A percentile compares a stretch with the other conserved stretches of the same genome.
phyloP scores from a whole-genome alignment of 2,888 invertebrate genomes.

The Eupithecia subfuscata region DNA sequence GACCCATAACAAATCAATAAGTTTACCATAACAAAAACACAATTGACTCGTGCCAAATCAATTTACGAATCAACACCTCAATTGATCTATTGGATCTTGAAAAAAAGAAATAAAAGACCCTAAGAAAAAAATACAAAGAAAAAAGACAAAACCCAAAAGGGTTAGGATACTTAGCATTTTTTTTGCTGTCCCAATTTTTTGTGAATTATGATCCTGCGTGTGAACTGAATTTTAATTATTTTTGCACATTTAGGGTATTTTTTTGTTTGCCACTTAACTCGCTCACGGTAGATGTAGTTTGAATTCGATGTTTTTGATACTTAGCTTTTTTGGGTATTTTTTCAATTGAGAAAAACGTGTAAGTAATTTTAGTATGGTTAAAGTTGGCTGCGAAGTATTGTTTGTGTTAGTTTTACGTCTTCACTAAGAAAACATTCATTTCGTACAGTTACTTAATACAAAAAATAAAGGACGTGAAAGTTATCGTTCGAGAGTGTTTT shows the following conservation, averaged over 20 bases:
- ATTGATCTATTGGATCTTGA: conserved; percentile 51
- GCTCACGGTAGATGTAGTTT: conserved; percentile 61
- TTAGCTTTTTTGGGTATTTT: conserved; percentile 43
- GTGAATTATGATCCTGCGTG: conserved; percentile 56
- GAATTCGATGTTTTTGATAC: conserved; percentile 53
- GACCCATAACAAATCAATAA: conserved; percentile 27
- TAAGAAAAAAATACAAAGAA: conserved; percentile 31
- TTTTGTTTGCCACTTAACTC: conserved; percentile 62
- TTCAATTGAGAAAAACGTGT: conserved; percentile 53
- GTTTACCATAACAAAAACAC: conserved; percentile 34
- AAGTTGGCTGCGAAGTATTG: background rate
- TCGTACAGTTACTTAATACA: background rate
- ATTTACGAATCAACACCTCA: conserved; percentile 49
- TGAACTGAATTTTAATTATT: conserved; percentile 59
- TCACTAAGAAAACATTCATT: background rate
- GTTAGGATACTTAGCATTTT: conserved; percentile 43
- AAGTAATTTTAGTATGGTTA: conserved; percentile 17
- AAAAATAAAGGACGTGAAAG: background rate
- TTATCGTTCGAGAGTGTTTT: too few species aligned
- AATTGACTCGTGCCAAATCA: conserved; percentile 51
- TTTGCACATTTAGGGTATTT: conserved; percentile 43
- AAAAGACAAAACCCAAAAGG: conserved; percentile 21
- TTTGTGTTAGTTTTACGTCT: background rate
- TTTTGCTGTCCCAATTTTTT: conserved; percentile 47
- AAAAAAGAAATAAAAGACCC: conserved; percentile 43